Base-by-base conservation (phyloP, 2,797 vertebrate species). In the Chromis chromis region DNA sequence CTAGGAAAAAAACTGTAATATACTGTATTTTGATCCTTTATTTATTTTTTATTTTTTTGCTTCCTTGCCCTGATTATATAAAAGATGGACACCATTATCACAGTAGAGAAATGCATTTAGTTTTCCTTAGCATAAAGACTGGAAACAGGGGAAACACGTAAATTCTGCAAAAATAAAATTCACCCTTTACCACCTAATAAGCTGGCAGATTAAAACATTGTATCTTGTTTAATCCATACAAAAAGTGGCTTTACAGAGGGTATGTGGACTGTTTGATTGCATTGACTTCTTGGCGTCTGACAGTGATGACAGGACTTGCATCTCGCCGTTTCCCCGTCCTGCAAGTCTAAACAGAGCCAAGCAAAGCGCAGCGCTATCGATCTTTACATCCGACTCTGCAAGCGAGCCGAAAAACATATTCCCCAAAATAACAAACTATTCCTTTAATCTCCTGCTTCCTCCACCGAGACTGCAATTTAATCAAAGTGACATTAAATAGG, bases 361-460 rank as follows among this genome's bases (percentile, higher is more conserved):
- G 22, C 7, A 39, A 19, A 67, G 4, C 5, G 59, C 24, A 59
- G 0, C 42, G 6, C 3, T 12, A 60, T 70, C 33, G 4, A 53
- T 48, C 11, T 27, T 57, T 31, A 33, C 55, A 8, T 48, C 27
- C 44, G 12, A 25, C 12, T 59, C 4, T 27, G 22, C 22, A 42
- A 40, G 9, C 39, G 40, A 57, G 56, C 3, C 33, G 8, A 22
- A 22, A 6, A n/a, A 46, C 40, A 6, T 7, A 33, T 75, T 72
- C 66, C 16, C 54, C 19, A 31, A 44, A 58, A 58, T 65, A 49
- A 71, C 1, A 0, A 64, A 60, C 22, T 56, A 4, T 25, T 28
- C 70, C 33, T 71, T 53, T 56, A 31, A 63, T 48, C 12, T 64
- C 14, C 21, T 21, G 54, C 55, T 24, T 73, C 31, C 24, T 58